Evolutionary conservation across 2,888 invertebrate genomes (phyloP).

Genomic region (Andrena bucephala): DNA sequence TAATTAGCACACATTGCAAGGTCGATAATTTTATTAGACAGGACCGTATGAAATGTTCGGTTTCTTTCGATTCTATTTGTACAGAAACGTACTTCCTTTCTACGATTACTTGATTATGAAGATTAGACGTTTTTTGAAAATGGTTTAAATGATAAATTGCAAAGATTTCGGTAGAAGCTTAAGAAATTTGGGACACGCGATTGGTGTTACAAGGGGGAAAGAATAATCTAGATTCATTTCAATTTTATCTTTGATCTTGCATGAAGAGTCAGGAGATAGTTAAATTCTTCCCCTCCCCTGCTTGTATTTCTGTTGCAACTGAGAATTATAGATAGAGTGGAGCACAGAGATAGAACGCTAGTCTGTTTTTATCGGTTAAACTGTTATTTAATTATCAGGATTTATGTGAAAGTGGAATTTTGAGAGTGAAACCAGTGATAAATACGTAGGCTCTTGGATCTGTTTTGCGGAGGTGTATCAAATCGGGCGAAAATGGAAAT

Average conservation of each 20-base stretch:
- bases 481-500: not conserved
- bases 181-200: no score
- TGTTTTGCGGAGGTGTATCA: conserved; percentile 16
- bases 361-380: not conserved
- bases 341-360: not conserved
- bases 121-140: no score
- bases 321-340: not conserved
- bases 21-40: not conserved
- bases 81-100: not conserved
- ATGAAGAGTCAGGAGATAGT: no score
- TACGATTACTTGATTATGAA: not conserved
- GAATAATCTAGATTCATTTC: no score
- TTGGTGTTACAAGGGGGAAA: no score
- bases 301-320: not conserved
- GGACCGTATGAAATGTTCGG: not conserved
- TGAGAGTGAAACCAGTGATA: conserved; percentile 11
- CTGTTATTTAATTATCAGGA: not conserved
- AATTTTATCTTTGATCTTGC: no score
- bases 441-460: not conserved
- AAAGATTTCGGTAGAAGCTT: no score
- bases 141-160: no score
- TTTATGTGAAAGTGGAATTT: conserved; percentile 17
- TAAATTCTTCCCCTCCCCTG: not conserved
- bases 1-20: conserved; percentile 11
- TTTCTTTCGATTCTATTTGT: not conserved